Percentiles rank a stretch among this genome's conserved stretches.
These are phyloP conservation scores for Chloropsis cyanopogon DNA, from an alignment of 2,113 vertebrate genomes.

Conservation along the genomic window DNA sequence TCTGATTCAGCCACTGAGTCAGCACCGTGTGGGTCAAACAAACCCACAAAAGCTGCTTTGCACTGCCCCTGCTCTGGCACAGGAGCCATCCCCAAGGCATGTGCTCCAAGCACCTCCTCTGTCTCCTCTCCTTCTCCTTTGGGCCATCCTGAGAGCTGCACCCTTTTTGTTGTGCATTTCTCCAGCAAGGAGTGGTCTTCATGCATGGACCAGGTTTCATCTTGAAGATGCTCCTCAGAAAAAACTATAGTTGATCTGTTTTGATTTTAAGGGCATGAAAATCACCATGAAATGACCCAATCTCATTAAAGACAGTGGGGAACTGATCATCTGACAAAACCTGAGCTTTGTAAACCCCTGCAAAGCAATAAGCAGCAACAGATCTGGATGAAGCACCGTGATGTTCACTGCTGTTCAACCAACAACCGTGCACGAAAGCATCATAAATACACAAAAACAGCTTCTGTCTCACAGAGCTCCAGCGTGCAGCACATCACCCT, in stretches of 20 bases:
- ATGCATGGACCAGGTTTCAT: fast-evolving
- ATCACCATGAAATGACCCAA: neutral
- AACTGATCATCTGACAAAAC: neutral
- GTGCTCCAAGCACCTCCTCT: neutral
- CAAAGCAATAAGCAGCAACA: neutral
- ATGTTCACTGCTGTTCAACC: neutral
- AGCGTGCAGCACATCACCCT: neutral
- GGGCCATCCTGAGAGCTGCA: fast-evolving
- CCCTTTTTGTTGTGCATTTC: fast-evolving
- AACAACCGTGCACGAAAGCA: fast-evolving
- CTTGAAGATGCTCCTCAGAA: neutral
- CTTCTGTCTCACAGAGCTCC: neutral
- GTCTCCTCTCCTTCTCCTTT: too few species aligned
- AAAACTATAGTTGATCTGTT: neutral
- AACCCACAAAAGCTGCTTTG: neutral
- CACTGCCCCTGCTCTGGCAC: neutral
- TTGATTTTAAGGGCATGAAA: neutral
- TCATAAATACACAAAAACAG: neutral
- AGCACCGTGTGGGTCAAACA: fast-evolving
- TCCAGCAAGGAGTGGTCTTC: neutral
- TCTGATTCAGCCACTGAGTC: neutral
- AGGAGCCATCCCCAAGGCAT: neutral
- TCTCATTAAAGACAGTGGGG: neutral
- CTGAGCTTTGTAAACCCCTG: neutral
- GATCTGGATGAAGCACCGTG: neutral